A percentile compares a stretch with the other conserved stretches of the same genome.
Evolutionary conservation across 2,888 invertebrate genomes (phyloP).

Genomic region (Cryptus armator): DNA sequence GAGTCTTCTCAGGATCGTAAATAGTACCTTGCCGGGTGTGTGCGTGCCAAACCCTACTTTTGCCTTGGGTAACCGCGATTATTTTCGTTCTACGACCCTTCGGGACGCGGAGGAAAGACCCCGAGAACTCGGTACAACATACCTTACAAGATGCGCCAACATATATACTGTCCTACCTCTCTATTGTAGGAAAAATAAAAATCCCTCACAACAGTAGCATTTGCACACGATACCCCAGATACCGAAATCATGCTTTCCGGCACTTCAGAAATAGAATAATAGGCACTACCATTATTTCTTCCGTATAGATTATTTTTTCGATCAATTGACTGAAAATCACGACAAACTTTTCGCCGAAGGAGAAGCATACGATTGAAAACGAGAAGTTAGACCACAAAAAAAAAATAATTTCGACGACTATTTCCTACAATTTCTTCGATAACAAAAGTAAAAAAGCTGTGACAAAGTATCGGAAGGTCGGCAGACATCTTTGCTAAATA

Average conservation of each 20-base stretch:
- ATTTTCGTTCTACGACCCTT: conserved; percentile 54
- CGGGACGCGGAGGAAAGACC: conserved; percentile 22
- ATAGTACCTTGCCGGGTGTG: conserved; percentile 50
- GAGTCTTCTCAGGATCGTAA: conserved; percentile 58
- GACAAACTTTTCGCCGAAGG: not conserved
- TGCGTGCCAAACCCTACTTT: conserved; percentile 66
- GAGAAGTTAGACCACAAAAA: not conserved
- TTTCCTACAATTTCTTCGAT: not conserved
- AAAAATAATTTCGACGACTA: not conserved
- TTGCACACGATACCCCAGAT: not conserved
- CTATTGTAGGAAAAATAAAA: not conserved
- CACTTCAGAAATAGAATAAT: not conserved
- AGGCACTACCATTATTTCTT: not conserved
- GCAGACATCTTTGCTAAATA: not conserved
- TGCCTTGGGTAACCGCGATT: conserved; percentile 58
- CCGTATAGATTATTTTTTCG: not conserved
- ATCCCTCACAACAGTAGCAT: not conserved
- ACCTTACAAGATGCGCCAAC: conserved; percentile 53
- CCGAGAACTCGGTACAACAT: conserved; percentile 33
- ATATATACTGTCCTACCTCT: conserved; percentile 4
- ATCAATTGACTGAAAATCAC: not conserved
- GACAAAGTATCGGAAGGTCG: conserved; percentile 9
- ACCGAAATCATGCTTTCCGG: not conserved
- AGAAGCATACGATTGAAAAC: not conserved
- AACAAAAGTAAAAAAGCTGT: not conserved